Conservation (phyloP, 2,113 vertebrate species). For the Clarias macrocephalus region DNA sequence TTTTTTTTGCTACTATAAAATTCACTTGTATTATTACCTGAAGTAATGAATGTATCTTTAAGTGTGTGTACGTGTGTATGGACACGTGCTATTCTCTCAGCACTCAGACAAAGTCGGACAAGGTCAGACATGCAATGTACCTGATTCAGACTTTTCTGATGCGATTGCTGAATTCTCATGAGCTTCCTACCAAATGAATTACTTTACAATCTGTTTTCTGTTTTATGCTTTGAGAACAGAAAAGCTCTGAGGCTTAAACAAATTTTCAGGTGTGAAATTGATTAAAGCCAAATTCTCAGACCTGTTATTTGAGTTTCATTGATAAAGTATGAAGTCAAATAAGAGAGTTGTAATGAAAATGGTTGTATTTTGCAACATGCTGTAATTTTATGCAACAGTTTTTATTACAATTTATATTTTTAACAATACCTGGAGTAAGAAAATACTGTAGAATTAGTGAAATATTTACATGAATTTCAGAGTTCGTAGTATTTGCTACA, state of each 20-base stretch:
- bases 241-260: neutral
- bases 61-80: neutral
- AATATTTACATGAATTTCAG: neutral
- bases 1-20: neutral
- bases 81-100: neutral
- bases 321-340: neutral
- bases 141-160: slow-evolving; percentile 15
- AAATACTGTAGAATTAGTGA: neutral
- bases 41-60: neutral
- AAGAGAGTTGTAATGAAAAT: neutral
- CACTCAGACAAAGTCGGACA: slow-evolving; percentile 26
- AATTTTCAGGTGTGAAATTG: neutral
- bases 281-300: slow-evolving; percentile 8
- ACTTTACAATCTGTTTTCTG: slow-evolving; percentile 14
- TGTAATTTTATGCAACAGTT: neutral
- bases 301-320: neutral
- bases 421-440: neutral
- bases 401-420: neutral
- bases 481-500: neutral
- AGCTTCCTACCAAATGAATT: slow-evolving; percentile 25
- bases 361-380: neutral
- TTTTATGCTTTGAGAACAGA: neutral
- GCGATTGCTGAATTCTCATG: neutral
- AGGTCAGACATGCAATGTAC: slow-evolving; percentile 34
- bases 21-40: neutral